These are phyloP conservation scores for Sturnira hondurensis DNA, from an alignment of 2,113 vertebrate genomes.

Conservation along the genomic window DNA sequence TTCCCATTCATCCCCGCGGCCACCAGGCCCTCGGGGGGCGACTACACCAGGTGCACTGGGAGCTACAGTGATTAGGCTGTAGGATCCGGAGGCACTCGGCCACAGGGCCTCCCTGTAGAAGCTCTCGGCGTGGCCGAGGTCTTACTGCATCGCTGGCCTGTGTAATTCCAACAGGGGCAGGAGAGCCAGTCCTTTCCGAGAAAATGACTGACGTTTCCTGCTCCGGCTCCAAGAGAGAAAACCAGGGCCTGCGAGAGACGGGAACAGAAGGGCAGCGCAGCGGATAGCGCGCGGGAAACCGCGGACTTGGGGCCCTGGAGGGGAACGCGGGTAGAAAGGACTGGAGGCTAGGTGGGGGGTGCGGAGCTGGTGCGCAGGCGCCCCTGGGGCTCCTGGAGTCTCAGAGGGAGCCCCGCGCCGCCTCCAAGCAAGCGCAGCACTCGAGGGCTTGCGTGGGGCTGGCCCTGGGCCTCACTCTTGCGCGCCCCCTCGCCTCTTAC, in stretches of 20 bases:
- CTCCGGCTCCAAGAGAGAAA: constrained; percentile 75
- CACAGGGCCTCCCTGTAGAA: not conserved
- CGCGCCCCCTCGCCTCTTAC: not conserved
- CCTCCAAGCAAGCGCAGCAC: fast-evolving
- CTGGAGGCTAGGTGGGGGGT: not conserved
- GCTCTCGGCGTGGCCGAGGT: not conserved
- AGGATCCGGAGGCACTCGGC: no score
- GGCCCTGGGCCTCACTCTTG: not conserved
- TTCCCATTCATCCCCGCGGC: not conserved
- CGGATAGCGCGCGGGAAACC: not conserved
- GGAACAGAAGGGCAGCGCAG: not conserved
- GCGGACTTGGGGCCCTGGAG: not conserved
- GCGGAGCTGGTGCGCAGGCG: no score
- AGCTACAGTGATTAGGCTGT: not conserved
- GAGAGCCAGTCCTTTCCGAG: constrained; percentile 31
- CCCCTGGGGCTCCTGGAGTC: fast-evolving
- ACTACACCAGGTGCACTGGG: not conserved
- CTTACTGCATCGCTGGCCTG: not conserved
- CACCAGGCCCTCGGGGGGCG: not conserved
- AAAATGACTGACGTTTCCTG: constrained; percentile 50
- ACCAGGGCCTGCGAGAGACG: not conserved
- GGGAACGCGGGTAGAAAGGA: no score
- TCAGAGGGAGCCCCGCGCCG: not conserved
- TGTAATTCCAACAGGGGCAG: not conserved
- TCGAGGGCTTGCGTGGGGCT: not conserved